Evolutionary conservation across 37 sponge, comb jelly and placozoan genomes (phyloP).

Genomic region (Chondrilla cf. caribensis): DNA sequence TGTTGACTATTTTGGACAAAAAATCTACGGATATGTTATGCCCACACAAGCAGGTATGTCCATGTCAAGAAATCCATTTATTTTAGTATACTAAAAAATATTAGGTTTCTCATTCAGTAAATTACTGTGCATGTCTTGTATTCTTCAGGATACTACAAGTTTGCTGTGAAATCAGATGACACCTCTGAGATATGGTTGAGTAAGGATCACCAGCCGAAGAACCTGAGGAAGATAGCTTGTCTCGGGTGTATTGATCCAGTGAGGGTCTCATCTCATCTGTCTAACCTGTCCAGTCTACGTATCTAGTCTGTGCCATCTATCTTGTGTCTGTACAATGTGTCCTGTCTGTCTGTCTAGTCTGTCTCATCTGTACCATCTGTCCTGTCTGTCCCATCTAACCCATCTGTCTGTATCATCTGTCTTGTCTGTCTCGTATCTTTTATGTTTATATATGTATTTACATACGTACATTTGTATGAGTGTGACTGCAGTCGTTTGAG

Average conservation of each 20-base stretch:
- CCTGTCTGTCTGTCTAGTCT: too few relatives aligned
- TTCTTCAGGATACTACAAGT: slow-evolving; percentile 13
- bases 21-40: slow-evolving; percentile 31
- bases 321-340: too few relatives aligned
- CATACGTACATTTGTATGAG: too few relatives aligned
- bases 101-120: not conserved
- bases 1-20: slow-evolving; percentile 20
- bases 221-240: slow-evolving; percentile 35
- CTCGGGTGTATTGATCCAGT: slow-evolving; percentile 20
- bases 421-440: too few relatives aligned
- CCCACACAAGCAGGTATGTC: slow-evolving; percentile 12
- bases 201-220: slow-evolving; percentile 23
- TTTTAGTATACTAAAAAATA: too few relatives aligned
- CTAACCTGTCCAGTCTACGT: not conserved
- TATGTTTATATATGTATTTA: too few relatives aligned
- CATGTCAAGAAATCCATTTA: too few relatives aligned
- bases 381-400: too few relatives aligned
- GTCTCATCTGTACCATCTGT: too few relatives aligned
- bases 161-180: slow-evolving; percentile 33
- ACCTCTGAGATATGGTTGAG: slow-evolving; percentile 30
- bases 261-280: too few relatives aligned
- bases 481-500: too few relatives aligned
- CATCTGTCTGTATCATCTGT: too few relatives aligned
- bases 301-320: slow-evolving; percentile 6
- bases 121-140: not conserved